Percentiles rank a stretch among this genome's conserved stretches.
Evolutionary conservation across 1,140 invertebrate genomes (phyloP).

Genomic region (Brachionus paranguensis): DNA sequence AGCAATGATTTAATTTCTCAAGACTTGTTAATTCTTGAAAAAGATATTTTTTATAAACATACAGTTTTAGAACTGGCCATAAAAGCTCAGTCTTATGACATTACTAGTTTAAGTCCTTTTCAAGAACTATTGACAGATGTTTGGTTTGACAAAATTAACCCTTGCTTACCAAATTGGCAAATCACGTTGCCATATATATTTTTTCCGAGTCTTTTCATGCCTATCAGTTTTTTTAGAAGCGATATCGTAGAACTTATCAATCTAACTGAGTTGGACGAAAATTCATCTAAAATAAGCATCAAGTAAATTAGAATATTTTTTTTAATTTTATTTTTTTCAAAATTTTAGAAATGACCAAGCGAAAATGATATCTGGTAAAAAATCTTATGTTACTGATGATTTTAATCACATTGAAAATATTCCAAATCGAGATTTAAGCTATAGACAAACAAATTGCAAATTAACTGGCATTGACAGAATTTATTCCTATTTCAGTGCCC

Average conservation of each 20-base stretch:
- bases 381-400: neutral
- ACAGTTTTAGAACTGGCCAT: conserved; percentile 17
- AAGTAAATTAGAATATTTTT: neutral
- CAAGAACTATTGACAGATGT: conserved; percentile 36
- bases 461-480: neutral
- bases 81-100: conserved; percentile 3
- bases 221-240: conserved; percentile 35
- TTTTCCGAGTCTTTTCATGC: conserved; percentile 15
- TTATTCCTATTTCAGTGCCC: conserved; percentile 37
- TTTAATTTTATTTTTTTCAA: neutral
- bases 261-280: conserved; percentile 34
- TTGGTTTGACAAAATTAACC: conserved; percentile 40
- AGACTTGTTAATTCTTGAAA: conserved; percentile 28
- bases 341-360: conserved; percentile 11
- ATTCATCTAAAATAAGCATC: conserved; percentile 22
- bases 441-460: conserved; percentile 20
- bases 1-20: conserved; percentile 3
- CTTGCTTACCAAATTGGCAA: conserved; percentile 20
- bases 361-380: neutral
- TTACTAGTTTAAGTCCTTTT: neutral
- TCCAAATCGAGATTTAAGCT: conserved; percentile 31
- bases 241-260: conserved; percentile 34
- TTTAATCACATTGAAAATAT: conserved; percentile 5
- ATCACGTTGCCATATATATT: conserved; percentile 26
- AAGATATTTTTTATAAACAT: conserved; percentile 22